Conservation (phyloP, 2,797 vertebrate species). For the Scarus forsteni region DNA sequence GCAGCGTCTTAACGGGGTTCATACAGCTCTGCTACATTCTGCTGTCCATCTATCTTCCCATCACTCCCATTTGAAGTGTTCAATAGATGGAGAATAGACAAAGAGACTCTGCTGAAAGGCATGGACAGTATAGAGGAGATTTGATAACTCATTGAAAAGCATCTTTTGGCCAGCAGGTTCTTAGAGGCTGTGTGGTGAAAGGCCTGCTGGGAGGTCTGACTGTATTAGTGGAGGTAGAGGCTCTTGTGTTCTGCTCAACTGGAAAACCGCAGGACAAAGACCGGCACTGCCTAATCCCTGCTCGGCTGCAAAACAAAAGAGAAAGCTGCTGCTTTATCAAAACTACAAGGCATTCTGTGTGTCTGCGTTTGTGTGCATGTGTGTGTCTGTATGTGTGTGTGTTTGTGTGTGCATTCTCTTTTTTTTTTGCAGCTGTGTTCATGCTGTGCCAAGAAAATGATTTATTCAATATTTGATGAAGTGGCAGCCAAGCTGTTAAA, state of each 20-base stretch:
- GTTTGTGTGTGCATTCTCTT: conserved; percentile 26
- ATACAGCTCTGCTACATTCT: conserved; percentile 66
- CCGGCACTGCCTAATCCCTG: conserved; percentile 83
- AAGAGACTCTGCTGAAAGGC: conserved; percentile 80
- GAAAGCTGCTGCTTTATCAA: conserved; percentile 84
- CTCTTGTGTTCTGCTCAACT: conserved; percentile 87
- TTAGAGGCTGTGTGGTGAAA: conserved; percentile 82
- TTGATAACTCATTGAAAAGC: conserved; percentile 86
- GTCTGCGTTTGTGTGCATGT: conserved; percentile 59
- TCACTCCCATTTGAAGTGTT: conserved; percentile 79
- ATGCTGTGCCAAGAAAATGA: conserved; percentile 80
- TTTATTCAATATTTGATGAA: conserved; percentile 86
- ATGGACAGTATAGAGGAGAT: conserved; percentile 85
- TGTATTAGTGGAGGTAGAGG: conserved; percentile 84
- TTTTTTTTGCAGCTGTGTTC: conserved; percentile 77
- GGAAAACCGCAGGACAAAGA: conserved; percentile 86
- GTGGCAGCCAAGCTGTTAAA: conserved; percentile 82
- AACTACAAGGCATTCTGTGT: conserved; percentile 83
- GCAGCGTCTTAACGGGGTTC: conserved; percentile 58
- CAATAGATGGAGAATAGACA: conserved; percentile 77
- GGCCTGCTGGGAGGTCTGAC: conserved; percentile 86
- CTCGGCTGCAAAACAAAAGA: conserved; percentile 84
- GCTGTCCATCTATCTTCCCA: conserved; percentile 80
- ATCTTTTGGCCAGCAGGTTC: conserved; percentile 83
- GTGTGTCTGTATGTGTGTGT: conserved; percentile 46